Evolutionary conservation across 92 coral and sea anemone species (phyloP), one percentile per base, ranked within the genome.

Genomic region (Palythoa heliodiscus): DNA sequence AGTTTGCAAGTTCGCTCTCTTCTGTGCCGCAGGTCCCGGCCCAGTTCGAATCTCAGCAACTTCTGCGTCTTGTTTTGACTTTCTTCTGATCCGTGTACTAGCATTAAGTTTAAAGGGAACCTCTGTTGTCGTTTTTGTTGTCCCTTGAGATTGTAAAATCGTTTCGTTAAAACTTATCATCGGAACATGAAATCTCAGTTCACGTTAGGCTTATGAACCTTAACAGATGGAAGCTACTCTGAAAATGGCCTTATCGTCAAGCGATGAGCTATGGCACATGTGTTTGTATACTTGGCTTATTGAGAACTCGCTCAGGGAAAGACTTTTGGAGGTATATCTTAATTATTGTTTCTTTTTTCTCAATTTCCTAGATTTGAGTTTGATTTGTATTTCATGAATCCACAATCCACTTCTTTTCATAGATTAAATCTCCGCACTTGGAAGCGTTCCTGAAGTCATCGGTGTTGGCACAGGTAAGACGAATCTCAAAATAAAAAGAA

Each of bases 211-310:
- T 66, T 47, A 19, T 24, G 66, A 39, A 11, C 12, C 35, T 10
- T 78, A 72, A 73, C 47, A 96, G 99, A 89, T 96, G 96, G 99
- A 96, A 70, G 88, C 84, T 17, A 89, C 96, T 13, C 88, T 96
- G 61, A 87, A 91, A 7, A 77, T 87, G 77, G 95, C 99, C 23
- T 78, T 96, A 82, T 82, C 94, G 3, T 96, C 93, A 25, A 86
- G 89, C 29, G 99, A 96, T 87, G 99, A 96, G 76, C 82, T 96
- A 48, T 96, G 95, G 98, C 96, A 95, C 66, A 91, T 93, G 13
- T 91, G 90, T 52, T 78, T 96, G 82, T 95, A 92, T 86, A 93
- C 95, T 66, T 96, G 99, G 99, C 74, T 96, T 71, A 96, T 96
- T 79, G 98, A 95, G 82, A 96, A 94, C 82, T 91, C 88, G 29